Conservation (phyloP, 1,140 invertebrate genomes). For the Neodiprion fabricii region DNA sequence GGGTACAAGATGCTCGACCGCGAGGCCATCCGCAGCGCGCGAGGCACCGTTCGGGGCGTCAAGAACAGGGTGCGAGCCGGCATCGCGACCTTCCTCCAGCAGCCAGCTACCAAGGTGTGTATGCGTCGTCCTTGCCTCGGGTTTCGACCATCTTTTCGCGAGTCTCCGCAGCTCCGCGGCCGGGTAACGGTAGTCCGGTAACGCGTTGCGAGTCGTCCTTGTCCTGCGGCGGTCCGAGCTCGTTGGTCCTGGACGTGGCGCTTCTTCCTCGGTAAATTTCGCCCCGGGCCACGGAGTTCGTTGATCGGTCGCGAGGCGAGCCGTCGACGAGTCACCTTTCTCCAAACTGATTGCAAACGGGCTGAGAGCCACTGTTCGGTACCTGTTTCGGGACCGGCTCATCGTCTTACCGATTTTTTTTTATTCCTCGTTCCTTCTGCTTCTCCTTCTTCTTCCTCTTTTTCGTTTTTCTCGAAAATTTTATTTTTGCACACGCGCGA, state of each 20-base stretch:
- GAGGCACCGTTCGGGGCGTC: constrained; percentile 90
- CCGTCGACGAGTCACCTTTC: no score
- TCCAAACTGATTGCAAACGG: no score
- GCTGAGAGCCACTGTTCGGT: no score
- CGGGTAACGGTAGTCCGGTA: not conserved
- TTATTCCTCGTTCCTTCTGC: no score
- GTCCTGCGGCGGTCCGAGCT: not conserved
- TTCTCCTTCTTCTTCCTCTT: no score
- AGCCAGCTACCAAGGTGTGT: constrained; percentile 76
- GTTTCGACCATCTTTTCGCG: not conserved
- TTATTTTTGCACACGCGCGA: no score
- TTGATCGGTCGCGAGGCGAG: not conserved
- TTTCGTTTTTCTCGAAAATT: no score
- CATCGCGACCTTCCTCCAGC: constrained; percentile 90
- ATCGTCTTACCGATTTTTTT: no score
- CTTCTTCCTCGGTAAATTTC: not conserved
- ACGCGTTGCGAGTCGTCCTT: not conserved
- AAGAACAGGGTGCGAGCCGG: constrained; percentile 93
- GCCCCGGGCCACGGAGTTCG: not conserved
- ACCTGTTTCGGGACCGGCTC: no score
- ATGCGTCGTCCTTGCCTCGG: constrained; percentile 10
- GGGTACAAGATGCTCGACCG: constrained; percentile 79
- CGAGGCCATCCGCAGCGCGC: constrained; percentile 84
- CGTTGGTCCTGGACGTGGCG: not conserved
- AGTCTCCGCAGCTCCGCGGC: not conserved